Evolutionary conservation across 1,140 invertebrate species (phyloP), one percentile per base, ranked within the genome.

Genomic region (Pantala flavescens): DNA sequence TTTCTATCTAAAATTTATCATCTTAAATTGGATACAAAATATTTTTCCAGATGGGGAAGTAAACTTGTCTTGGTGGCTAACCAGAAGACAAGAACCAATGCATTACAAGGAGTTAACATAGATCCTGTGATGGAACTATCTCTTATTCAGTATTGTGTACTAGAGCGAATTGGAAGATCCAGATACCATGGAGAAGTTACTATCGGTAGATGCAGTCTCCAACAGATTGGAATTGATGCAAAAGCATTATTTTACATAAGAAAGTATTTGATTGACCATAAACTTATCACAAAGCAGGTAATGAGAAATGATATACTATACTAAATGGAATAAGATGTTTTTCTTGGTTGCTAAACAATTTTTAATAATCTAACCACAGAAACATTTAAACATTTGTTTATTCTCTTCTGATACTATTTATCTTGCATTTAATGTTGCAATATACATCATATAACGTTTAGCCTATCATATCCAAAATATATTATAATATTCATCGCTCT

Each of bases 101-200:
- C 88, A 0, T 79, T 95, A 24, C 82, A 89, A 42, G 85, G 84
- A 16, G 78, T 81, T 11, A 80, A 83, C 16, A 78, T 81, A 43
- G 85, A 86, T 79, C 87, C 88, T n/a, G 80, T 80, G 7, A 77
- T 86, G 11, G 84, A 88, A 36, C 74, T 92, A 21, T 83, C 83
- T 0, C 73, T 85, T 5, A 81, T 85, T 11, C 88, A 89, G 77
- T 95, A 92, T 79, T 89, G 89, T 77, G 84, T 94, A 24, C 81
- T 93, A 36, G 93, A 95, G 83, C 82, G 88, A 79, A 88, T 95
- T 74, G 93, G 90, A n/a, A 85, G 91, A 77, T 82, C 88, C 23
- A 84, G 93, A 21, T 85, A 87, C 74, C 85, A 87, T 77, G 92
- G 93, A 0, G 90, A 91, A 81, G 83, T 90, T 10, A 92, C 90